phyloP scores from a whole-genome alignment of 2,797 vertebrate genomes.

The Gouania willdenowi region DNA sequence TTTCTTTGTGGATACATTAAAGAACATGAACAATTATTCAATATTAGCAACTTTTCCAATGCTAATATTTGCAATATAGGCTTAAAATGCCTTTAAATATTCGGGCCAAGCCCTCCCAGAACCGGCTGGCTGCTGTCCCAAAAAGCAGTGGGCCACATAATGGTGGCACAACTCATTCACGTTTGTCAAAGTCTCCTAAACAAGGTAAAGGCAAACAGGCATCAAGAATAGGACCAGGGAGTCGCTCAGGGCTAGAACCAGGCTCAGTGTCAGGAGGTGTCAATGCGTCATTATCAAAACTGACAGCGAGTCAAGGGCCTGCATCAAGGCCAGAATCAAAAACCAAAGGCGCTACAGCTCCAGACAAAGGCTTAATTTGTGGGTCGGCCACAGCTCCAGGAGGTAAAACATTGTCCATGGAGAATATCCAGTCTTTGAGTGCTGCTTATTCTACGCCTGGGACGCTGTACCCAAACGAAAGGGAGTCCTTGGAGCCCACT shows the following conservation, averaged over 20 bases:
- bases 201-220: conserved; percentile 83
- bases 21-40: conserved; percentile 19
- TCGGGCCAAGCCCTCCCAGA: conserved; percentile 59
- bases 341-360: conserved; percentile 25
- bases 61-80: conserved; percentile 30
- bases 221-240: conserved; percentile 76
- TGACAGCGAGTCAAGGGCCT: conserved; percentile 22
- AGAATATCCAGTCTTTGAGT: conserved; percentile 96
- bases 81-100: conserved; percentile 65
- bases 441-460: conserved; percentile 95
- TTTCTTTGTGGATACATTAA: conserved; percentile 14
- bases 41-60: conserved; percentile 1
- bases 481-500: conserved; percentile 81
- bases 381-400: conserved; percentile 66
- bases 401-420: conserved; percentile 94
- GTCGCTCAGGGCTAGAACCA: conserved; percentile 81
- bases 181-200: conserved; percentile 83
- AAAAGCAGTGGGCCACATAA: conserved; percentile 82
- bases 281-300: conserved; percentile 33
- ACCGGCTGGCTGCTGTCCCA: conserved; percentile 81
- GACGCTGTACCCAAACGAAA: conserved; percentile 89
- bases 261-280: conserved; percentile 58
- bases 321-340: conserved; percentile 27
- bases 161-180: conserved; percentile 82
- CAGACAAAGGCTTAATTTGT: conserved; percentile 57